Evolutionary conservation across 2,888 invertebrate species (phyloP).

Genomic region (Eupithecia exiguata): DNA sequence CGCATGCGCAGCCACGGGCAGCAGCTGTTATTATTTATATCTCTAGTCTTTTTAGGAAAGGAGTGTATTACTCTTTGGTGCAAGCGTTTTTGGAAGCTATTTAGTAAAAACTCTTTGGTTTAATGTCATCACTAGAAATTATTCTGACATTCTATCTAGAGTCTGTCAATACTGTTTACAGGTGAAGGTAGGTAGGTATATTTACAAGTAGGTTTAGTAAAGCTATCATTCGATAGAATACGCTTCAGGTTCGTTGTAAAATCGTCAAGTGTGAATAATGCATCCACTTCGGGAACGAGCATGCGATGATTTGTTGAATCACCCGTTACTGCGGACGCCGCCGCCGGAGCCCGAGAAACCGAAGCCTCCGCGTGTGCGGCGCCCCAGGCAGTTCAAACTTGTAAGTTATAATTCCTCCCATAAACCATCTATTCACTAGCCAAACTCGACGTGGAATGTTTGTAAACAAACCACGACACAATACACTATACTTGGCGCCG

Average conservation of each 20-base stretch:
- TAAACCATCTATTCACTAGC: too few relatives aligned
- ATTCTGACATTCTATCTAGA: background rate
- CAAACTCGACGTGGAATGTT: too few relatives aligned
- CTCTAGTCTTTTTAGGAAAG: too few relatives aligned
- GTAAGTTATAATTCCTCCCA: conserved; percentile 49
- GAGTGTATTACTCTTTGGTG: background rate
- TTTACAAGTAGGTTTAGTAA: background rate
- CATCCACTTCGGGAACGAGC: conserved; percentile 65
- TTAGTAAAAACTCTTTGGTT: background rate
- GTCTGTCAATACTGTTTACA: background rate
- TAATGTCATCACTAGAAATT: background rate
- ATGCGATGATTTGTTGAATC: conserved; percentile 66
- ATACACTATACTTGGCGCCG: too few relatives aligned
- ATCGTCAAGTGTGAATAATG: conserved; percentile 49
- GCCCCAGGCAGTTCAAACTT: conserved; percentile 68
- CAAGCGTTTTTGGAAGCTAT: background rate
- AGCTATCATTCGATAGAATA: background rate
- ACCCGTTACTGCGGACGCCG: conserved; percentile 67
- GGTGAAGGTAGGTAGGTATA: background rate
- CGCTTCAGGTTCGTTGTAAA: background rate
- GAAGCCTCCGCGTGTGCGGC: conserved; percentile 66
- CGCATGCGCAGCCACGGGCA: too few relatives aligned
- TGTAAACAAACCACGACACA: too few relatives aligned
- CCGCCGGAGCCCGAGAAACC: conserved; percentile 71
- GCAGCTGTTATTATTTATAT: too few relatives aligned